These are phyloP conservation scores for Bombus pyrosoma DNA, from an alignment of 1,140 invertebrate species.

Conservation along the genomic window DNA sequence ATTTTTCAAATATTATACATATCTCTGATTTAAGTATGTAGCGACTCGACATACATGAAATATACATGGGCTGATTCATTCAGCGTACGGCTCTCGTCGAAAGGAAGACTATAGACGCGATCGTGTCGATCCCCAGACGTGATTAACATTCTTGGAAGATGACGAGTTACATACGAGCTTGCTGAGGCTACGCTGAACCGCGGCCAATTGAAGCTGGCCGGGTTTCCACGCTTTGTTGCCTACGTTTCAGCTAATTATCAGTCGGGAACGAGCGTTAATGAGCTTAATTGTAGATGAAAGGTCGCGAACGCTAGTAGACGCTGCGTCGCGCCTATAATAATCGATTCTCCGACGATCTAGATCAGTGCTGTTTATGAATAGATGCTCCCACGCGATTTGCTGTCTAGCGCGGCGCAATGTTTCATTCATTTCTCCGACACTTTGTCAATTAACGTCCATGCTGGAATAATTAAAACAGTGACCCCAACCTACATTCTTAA, in stretches of 20 bases:
- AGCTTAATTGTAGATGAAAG: constrained; percentile 69
- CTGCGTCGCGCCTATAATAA: constrained; percentile 10
- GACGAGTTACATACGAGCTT: constrained; percentile 21
- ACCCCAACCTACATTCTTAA: neutral
- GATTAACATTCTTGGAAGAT: constrained; percentile 34
- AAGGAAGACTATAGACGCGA: neutral
- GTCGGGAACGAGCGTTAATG: constrained; percentile 60
- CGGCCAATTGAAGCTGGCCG: constrained; percentile 63
- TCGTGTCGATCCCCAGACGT: neutral
- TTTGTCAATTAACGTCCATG: neutral
- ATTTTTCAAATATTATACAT: no score
- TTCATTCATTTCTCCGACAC: neutral
- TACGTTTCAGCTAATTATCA: constrained; percentile 61
- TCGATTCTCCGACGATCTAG: constrained; percentile 15
- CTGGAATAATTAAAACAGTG: neutral
- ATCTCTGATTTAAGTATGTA: neutral
- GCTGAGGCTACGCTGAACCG: constrained; percentile 44
- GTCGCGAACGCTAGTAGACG: constrained; percentile 31
- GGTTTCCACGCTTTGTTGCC: constrained; percentile 62
- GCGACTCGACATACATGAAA: neutral
- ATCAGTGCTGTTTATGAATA: constrained; percentile 27
- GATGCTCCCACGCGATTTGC: neutral
- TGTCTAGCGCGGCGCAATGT: no score
- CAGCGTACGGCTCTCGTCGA: no score
- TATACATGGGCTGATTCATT: neutral